Conservation (phyloP, 2,797 vertebrate species). For the Oreochromis mossambicus region DNA sequence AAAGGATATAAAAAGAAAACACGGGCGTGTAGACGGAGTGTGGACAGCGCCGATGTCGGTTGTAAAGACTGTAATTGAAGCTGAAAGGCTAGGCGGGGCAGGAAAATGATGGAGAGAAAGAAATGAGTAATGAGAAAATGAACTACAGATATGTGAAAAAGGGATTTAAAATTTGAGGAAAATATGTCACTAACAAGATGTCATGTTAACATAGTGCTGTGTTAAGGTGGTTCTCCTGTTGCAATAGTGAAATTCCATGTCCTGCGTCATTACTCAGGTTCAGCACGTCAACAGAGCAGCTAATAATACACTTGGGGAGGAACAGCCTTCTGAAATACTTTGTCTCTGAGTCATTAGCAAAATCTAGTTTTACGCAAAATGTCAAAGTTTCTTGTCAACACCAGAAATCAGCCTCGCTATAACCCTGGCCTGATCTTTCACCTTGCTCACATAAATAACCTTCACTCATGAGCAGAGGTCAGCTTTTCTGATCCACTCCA, state of each 20-base stretch:
- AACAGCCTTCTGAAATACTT: slow-evolving; percentile 6
- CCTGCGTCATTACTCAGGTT: slow-evolving; percentile 1
- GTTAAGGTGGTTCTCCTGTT: neutral
- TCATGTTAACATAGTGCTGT: neutral
- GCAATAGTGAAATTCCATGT: neutral
- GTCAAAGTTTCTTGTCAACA: slow-evolving; percentile 66
- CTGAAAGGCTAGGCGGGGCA: slow-evolving; percentile 6
- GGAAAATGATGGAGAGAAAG: neutral
- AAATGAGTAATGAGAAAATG: neutral
- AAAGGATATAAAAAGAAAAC: slow-evolving; percentile 5
- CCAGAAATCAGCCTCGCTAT: slow-evolving; percentile 59
- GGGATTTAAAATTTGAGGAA: neutral
- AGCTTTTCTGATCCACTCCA: slow-evolving; percentile 26
- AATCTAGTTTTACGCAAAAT: slow-evolving; percentile 44
- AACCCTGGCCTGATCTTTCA: slow-evolving; percentile 64
- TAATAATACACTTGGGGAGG: neutral
- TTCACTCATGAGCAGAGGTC: slow-evolving; percentile 55
- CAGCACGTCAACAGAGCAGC: neutral
- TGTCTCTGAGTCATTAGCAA: slow-evolving; percentile 21
- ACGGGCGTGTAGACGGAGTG: neutral
- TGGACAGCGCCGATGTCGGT: slow-evolving; percentile 4
- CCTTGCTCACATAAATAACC: slow-evolving; percentile 68
- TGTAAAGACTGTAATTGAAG: neutral
- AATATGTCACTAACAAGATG: neutral
- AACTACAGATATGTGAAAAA: neutral